Percentiles rank a stretch among this genome's conserved stretches.
phyloP scores from a whole-genome alignment of 1,140 invertebrate genomes.

The Meloidogyne floridensis region DNA sequence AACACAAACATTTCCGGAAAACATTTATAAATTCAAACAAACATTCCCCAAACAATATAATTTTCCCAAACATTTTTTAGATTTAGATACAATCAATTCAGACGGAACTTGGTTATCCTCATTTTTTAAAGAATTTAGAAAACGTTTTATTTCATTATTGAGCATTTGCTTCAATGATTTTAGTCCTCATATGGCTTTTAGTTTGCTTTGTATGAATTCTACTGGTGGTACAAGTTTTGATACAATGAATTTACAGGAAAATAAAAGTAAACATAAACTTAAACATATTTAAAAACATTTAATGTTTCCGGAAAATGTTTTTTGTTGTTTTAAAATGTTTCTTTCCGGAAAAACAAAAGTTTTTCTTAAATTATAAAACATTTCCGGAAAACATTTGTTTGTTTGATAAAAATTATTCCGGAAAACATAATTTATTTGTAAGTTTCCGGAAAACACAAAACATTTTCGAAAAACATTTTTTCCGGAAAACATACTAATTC shows the following conservation, averaged over 20 bases:
- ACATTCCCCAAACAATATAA: too few species aligned
- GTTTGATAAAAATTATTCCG: background rate
- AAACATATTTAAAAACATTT: too few species aligned
- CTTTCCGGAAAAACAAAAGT: too few species aligned
- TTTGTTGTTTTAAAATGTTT: too few species aligned
- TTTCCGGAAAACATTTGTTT: too few species aligned
- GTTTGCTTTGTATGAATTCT: constrained; percentile 49
- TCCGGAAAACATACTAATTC: background rate
- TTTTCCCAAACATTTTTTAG: background rate
- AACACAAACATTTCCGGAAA: too few species aligned
- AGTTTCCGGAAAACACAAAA: background rate
- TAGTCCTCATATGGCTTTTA: constrained; percentile 56
- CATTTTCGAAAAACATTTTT: too few species aligned
- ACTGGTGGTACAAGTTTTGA: background rate
- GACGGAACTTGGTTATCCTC: constrained; percentile 51
- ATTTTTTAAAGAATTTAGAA: constrained; percentile 59
- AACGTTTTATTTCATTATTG: constrained; percentile 54
- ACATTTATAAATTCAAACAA: too few species aligned
- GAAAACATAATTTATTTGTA: too few species aligned
- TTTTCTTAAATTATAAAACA: too few species aligned
- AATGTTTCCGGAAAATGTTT: too few species aligned
- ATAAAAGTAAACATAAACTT: background rate
- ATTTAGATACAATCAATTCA: constrained; percentile 21
- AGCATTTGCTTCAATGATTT: constrained; percentile 51
- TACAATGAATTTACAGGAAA: background rate